Evolutionary conservation across 2,113 vertebrate genomes (phyloP).

Genomic region (Calyptomena viridis): DNA sequence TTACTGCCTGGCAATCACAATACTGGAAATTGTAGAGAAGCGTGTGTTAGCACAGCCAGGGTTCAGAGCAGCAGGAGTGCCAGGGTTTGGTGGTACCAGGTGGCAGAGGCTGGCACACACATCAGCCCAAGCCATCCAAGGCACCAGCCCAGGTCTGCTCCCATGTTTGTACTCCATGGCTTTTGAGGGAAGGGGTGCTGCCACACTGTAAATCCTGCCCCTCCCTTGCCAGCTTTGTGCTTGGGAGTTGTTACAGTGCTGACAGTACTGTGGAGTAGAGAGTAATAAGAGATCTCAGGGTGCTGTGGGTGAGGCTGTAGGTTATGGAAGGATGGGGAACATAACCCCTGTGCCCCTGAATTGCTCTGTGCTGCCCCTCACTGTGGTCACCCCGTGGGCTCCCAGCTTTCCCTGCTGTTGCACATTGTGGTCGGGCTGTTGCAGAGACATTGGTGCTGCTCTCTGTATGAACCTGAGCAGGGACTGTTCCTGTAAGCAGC

Average conservation of each 20-base stretch:
- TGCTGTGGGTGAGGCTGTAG: not conserved
- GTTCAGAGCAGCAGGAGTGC: not conserved
- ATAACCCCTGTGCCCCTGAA: not conserved
- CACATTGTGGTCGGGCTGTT: not conserved
- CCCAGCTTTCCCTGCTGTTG: not conserved
- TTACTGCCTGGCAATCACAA: not conserved
- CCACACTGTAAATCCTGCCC: not conserved
- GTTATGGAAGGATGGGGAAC: not conserved
- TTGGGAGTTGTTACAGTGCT: not conserved
- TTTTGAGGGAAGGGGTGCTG: not conserved
- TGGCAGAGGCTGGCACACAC: not conserved
- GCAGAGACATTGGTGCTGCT: not conserved
- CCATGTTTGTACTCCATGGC: fast-evolving
- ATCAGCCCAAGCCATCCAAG: not conserved
- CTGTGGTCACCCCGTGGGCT: not conserved
- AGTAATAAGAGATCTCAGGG: not conserved
- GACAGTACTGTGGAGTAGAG: no score
- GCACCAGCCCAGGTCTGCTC: not conserved
- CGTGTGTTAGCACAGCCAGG: not conserved
- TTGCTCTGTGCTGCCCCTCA: fast-evolving
- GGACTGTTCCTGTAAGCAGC: not conserved
- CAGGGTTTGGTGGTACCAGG: not conserved
- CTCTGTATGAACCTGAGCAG: not conserved
- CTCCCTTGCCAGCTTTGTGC: not conserved
- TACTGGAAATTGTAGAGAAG: not conserved